Conservation (phyloP, 2,113 vertebrate species). For the Stegostoma tigrinum region DNA sequence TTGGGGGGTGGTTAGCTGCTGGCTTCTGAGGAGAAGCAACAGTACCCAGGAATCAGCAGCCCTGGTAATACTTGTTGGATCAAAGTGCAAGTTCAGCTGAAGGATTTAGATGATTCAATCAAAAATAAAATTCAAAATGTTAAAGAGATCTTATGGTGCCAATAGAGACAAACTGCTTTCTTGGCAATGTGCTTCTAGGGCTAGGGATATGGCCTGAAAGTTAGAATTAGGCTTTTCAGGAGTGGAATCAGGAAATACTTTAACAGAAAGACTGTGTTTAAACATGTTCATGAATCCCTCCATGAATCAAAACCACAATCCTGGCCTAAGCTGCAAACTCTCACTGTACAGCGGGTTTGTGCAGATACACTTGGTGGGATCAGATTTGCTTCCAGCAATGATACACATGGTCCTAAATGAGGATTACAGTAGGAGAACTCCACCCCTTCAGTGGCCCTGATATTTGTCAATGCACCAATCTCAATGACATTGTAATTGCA, state of each 20-base stretch:
- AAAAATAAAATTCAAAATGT: background rate
- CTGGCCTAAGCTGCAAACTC: background rate
- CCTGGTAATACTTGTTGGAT: background rate
- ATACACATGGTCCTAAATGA: background rate
- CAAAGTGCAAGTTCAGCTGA: background rate
- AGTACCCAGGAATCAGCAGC: background rate
- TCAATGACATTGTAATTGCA: background rate
- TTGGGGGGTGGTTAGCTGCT: too few relatives aligned
- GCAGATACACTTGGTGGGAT: background rate
- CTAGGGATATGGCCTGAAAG: background rate
- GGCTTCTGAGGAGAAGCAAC: background rate
- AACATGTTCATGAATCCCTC: background rate
- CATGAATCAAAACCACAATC: background rate
- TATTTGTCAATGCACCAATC: background rate
- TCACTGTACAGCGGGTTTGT: background rate
- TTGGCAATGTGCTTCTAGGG: background rate
- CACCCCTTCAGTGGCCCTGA: background rate
- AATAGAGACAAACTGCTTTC: background rate
- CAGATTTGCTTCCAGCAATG: background rate
- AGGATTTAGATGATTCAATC: background rate
- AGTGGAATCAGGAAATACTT: background rate
- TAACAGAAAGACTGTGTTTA: background rate
- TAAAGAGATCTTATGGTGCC: background rate
- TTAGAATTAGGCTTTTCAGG: background rate
- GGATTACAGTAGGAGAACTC: background rate